A percentile compares a stretch with the other conserved stretches of the same genome.
phyloP scores from a whole-genome alignment of 2,888 invertebrate species.

The Caradrina clavipalpis region DNA sequence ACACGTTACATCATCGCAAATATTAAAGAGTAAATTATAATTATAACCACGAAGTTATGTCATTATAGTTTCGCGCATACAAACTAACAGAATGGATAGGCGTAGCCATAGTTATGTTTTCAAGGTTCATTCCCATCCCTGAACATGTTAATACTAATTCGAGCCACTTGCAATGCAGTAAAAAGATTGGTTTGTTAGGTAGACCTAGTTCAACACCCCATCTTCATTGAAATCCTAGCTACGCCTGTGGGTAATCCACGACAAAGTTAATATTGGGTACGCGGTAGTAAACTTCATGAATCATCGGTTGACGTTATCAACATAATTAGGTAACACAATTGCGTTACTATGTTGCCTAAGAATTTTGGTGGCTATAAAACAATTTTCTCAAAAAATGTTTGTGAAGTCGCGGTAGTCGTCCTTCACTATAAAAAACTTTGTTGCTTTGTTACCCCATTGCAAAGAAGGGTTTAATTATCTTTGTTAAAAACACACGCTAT shows the following conservation, averaged over 20 bases:
- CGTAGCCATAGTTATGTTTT: neutral
- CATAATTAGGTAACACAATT: neutral
- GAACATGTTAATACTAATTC: conserved; percentile 2
- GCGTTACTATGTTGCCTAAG: neutral
- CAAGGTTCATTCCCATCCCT: neutral
- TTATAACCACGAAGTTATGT: neutral
- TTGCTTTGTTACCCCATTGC: conserved; percentile 6
- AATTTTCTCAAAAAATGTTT: conserved; percentile 9
- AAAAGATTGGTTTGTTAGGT: no score
- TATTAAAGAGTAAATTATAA: neutral
- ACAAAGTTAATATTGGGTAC: conserved; percentile 6
- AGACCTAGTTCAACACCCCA: neutral
- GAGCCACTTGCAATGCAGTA: neutral
- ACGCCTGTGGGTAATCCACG: neutral
- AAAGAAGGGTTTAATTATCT: conserved; percentile 1
- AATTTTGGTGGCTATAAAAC: neutral
- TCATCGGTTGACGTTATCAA: neutral
- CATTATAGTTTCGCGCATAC: conserved; percentile 3
- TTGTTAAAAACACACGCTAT: conserved; percentile 41
- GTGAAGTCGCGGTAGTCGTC: conserved; percentile 25
- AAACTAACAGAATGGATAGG: neutral
- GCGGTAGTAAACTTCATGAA: neutral
- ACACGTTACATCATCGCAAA: conserved; percentile 8
- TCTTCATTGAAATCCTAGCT: conserved; percentile 8
- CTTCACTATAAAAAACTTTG: conserved; percentile 26